Base-by-base conservation (phyloP, 2,888 invertebrate species). In the Metalampra italica region DNA sequence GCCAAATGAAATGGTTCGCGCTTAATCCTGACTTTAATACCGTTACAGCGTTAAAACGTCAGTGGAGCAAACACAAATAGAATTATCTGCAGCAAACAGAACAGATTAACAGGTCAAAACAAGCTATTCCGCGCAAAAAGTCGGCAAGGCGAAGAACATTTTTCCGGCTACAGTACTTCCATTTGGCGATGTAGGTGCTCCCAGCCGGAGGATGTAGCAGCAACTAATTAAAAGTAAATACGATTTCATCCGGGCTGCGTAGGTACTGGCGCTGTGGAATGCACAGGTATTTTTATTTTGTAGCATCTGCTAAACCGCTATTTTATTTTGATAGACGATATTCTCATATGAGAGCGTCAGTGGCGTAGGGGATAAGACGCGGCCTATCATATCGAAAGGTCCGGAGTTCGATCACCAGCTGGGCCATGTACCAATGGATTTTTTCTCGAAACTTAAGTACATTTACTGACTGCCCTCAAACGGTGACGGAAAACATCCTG, bases 201-300 rank as follows among this genome's bases (percentile, higher is more conserved):
- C 3, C 22, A 22, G 22, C 5, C 22, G 5, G 22, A 22, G 34
- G 34, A 34, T 34, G 34, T 34, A 5, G 34, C 34, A 34, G 34
- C 34, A 51, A 55, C 49, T 55, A 55, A 55, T 55, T 55, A 55
- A 55, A 53, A 51, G 51, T 47, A 55, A 55, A 55, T 49, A 53
- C 43, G 43, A 47, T 53, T 53, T 42, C 46, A 34, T 15, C 41
- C 11, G 30, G 40, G 34, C 34, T n/a, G n/a, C n/a, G n/a, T n/a
- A n/a, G n/a, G n/a, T n/a, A n/a, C n/a, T n/a, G n/a, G n/a, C n/a
- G 5, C 22, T 22, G 22, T 22, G 5, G 22, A 22, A 22, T 22
- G 2, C 22, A 2, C 22, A 22, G 22, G 22, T 22, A 22, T 22
- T 22, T 22, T 22, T 22, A 22, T 22, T 22, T 22, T 3, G 22